Percentiles rank a stretch among this genome's conserved stretches.
Evolutionary conservation across 2,113 vertebrate species (phyloP).

Genomic region (Dascyllus trimaculatus): DNA sequence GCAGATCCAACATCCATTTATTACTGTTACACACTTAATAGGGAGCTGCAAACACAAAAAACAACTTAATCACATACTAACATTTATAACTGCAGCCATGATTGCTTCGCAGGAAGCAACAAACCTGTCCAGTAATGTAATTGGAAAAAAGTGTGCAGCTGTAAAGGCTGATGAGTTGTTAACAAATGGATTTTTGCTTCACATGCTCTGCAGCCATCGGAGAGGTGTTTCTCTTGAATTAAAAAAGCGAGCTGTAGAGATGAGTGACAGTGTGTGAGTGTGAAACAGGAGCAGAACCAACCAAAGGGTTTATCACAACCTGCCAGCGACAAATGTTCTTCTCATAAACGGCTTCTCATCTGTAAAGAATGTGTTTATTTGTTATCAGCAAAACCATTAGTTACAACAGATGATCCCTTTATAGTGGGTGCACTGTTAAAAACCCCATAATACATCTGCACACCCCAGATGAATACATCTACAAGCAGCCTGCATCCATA

Average conservation of each 20-base stretch:
- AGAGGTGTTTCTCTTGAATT: too few relatives aligned
- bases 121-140: slow-evolving; percentile 9
- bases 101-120: slow-evolving; percentile 21
- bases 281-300: not conserved
- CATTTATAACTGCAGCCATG: not conserved
- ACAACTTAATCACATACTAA: not conserved
- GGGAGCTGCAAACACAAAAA: not conserved
- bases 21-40: not conserved
- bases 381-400: not conserved
- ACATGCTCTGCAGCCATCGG: not conserved
- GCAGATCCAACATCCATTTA: not conserved
- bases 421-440: not conserved
- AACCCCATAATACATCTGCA: not conserved
- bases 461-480: not conserved
- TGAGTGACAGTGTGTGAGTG: too few relatives aligned
- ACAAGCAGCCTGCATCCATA: not conserved
- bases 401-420: not conserved
- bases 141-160: not conserved
- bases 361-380: not conserved
- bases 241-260: too few relatives aligned
- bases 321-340: not conserved
- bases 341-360: not conserved
- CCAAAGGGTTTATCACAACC: not conserved
- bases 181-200: not conserved
- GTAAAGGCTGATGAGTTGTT: slow-evolving; percentile 2